These are phyloP conservation scores for Orientallactaga sibirica DNA, from an alignment of 2,797 vertebrate species.

Conservation along the genomic window DNA sequence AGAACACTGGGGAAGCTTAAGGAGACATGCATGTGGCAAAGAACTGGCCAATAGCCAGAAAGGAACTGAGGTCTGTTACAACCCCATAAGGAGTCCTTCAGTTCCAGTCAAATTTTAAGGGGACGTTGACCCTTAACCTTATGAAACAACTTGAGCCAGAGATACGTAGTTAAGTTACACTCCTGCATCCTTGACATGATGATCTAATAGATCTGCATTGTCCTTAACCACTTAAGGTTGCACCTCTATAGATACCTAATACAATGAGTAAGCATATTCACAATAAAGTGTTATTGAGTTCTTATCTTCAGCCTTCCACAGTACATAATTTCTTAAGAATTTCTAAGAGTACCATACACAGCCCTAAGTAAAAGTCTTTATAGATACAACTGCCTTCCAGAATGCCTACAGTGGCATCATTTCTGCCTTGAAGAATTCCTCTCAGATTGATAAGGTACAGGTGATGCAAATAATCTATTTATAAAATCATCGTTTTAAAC, in stretches of 20 bases:
- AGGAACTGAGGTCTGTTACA: background rate
- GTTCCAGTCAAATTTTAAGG: background rate
- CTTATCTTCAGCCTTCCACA: background rate
- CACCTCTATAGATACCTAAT: background rate
- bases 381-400: background rate
- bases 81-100: background rate
- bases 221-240: background rate
- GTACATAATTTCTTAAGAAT: slow-evolving; percentile 27
- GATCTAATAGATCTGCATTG: background rate
- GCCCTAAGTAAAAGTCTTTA: background rate
- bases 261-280: background rate
- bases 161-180: background rate
- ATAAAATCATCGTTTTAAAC: background rate
- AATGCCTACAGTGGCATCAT: background rate
- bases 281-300: background rate
- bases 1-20: background rate
- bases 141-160: background rate
- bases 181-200: background rate
- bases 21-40: background rate
- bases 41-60: background rate
- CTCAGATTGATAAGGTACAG: background rate
- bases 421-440: slow-evolving; percentile 17
- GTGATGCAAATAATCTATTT: background rate
- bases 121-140: background rate
- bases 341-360: background rate